phyloP scores from a whole-genome alignment of 2,888 invertebrate genomes.

The Tromatobia lineatoria region DNA sequence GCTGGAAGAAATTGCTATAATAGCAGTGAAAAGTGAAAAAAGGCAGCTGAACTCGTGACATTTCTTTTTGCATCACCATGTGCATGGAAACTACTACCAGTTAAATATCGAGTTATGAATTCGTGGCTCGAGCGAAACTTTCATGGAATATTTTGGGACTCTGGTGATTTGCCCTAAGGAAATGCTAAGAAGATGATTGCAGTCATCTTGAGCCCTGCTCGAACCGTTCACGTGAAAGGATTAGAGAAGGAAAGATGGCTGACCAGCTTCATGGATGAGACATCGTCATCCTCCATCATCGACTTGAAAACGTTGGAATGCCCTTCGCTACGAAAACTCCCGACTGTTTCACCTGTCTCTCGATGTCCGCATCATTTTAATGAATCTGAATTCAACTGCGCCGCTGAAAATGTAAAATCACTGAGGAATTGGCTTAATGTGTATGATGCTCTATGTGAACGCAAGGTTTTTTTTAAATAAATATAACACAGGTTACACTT shows the following conservation, averaged over 20 bases:
- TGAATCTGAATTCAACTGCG: too few relatives aligned
- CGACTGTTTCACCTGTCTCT: too few relatives aligned
- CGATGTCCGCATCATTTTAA: too few relatives aligned
- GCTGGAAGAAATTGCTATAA: slow-evolving; percentile 34
- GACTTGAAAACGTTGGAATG: slow-evolving; percentile 37
- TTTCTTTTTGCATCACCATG: slow-evolving; percentile 44
- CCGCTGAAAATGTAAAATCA: too few relatives aligned
- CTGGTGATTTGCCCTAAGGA: slow-evolving; percentile 35
- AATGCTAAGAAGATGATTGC: background rate
- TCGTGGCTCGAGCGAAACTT: slow-evolving; percentile 38
- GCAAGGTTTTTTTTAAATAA: too few relatives aligned
- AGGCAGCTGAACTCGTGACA: background rate
- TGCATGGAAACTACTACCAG: too few relatives aligned
- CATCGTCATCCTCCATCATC: too few relatives aligned
- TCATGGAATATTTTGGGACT: slow-evolving; percentile 32
- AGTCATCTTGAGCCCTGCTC: slow-evolving; percentile 19
- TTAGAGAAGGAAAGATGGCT: slow-evolving; percentile 27
- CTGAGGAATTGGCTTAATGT: too few relatives aligned
- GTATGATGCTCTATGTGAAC: too few relatives aligned
- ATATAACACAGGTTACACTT: too few relatives aligned
- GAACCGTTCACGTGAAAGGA: slow-evolving; percentile 24
- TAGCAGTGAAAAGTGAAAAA: background rate
- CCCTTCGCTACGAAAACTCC: too few relatives aligned
- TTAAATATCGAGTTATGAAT: background rate
- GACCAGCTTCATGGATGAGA: background rate